Conservation (phyloP, 2,113 vertebrate species). For the Stigmatopora argus region DNA sequence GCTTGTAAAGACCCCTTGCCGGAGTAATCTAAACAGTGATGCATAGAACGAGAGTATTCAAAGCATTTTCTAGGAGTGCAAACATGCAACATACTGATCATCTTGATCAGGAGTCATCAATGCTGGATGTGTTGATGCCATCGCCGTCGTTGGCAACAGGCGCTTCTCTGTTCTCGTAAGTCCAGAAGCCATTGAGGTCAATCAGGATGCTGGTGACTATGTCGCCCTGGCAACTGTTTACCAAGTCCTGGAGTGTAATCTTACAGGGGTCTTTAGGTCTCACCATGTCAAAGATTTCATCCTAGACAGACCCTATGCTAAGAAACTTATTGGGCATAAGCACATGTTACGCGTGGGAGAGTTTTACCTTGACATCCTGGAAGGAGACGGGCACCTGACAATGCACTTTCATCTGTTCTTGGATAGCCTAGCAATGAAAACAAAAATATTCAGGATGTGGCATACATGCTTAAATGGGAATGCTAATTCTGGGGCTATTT, state of each 20-base stretch:
- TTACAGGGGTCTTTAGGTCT: constrained; percentile 93
- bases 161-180: constrained; percentile 95
- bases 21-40: too few relatives aligned
- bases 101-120: constrained; percentile 78
- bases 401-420: constrained; percentile 97
- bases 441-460: neutral
- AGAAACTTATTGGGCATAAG: neutral
- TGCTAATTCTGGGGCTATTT: too few relatives aligned
- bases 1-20: too few relatives aligned
- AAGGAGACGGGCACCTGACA: constrained; percentile 94
- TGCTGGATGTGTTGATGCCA: constrained; percentile 70
- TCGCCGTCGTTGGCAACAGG: constrained; percentile 87
- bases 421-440: constrained; percentile 78
- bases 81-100: neutral
- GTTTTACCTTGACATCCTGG: constrained; percentile 90
- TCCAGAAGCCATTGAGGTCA: constrained; percentile 98
- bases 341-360: neutral
- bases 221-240: constrained; percentile 94
- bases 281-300: constrained; percentile 99
- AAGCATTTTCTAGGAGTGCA: constrained; percentile 2
- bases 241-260: constrained; percentile 95
- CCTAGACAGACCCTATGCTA: constrained; percentile 63
- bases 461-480: neutral
- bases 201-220: constrained; percentile 96
- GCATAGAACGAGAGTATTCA: too few relatives aligned